Base-by-base conservation (phyloP, 2,888 invertebrate genomes). In the Euzetes globulus region DNA sequence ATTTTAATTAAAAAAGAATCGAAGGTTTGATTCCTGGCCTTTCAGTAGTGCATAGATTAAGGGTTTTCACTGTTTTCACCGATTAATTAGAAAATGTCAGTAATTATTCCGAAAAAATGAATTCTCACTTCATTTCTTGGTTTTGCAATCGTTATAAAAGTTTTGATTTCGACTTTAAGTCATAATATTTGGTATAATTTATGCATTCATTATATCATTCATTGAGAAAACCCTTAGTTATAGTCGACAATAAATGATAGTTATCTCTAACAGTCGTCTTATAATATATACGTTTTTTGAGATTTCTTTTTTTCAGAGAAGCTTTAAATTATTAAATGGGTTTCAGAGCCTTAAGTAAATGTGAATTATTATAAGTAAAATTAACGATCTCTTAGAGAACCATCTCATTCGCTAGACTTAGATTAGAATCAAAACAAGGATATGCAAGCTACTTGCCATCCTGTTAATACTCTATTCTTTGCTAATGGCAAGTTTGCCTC, bases 341-440 rank as follows among this genome's bases (percentile, higher is more conserved):
- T 41, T 65, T 19, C 37, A 19, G 41, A 41, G 19, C n/a, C 41
- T 41, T 65, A 37, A 63, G 63, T 37, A 37, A 41, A 65, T 37
- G 65, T 65, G 65, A 65, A 65, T 65, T 65, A 65, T 65, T 37
- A 65, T 65, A 65, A 65, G 65, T 65, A 65, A 65, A 37, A 65
- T 65, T 65, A 65, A 65, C 65, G 65, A 65, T 65, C 65, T n/a
- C 65, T 65, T 41, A 17, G 22, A 55, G 25, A 7, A 19, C 25
- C 25, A 55, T 55, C 55, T 55, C 58, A 58, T 58, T 58, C 58
- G 27, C 58, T 4, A 58, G 7, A 58, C 27, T 15, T 58, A 58
- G 58, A 58, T 58, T 58, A 58, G 58, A 15, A 29, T 58, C 41
- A 13, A 41, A 13, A 13, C 41, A 41, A 41, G 13, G 41, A 41